These are phyloP conservation scores for Oncorhynchus kisutch DNA, from an alignment of 2,113 vertebrate species.

Conservation along the genomic window DNA sequence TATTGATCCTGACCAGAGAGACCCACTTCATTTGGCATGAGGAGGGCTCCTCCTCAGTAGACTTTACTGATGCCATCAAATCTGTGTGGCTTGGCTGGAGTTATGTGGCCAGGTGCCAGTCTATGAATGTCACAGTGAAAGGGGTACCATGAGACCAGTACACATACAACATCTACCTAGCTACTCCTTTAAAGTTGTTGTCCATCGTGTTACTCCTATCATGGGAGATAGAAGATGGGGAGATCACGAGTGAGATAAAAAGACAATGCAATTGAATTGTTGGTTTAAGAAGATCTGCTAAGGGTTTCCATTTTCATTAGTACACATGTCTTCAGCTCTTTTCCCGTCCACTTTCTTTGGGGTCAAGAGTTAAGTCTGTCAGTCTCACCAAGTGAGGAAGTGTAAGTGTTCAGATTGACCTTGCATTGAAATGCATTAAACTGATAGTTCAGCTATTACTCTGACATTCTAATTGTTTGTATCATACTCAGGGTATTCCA, in stretches of 20 bases:
- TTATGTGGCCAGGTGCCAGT: neutral
- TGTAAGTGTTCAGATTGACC: neutral
- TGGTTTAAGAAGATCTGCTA: neutral
- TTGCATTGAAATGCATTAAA: neutral
- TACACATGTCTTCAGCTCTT: neutral
- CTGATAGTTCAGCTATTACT: neutral
- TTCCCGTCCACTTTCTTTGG: neutral
- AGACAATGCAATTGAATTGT: neutral
- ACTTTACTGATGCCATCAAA: constrained; percentile 42
- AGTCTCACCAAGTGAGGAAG: neutral
- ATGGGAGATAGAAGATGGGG: no score
- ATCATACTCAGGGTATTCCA: neutral
- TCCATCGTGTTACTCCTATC: no score
- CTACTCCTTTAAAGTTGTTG: neutral
- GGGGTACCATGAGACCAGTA: no score
- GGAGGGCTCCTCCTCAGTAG: constrained; percentile 30
- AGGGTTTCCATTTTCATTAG: neutral
- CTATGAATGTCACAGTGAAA: neutral
- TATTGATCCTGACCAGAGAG: constrained; percentile 53
- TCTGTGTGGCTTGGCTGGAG: constrained; percentile 1
- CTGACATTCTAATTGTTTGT: neutral
- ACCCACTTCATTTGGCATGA: constrained; percentile 51
- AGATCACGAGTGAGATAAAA: no score
- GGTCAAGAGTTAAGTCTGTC: neutral
- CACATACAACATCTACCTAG: neutral